Evolutionary conservation across 1,140 invertebrate species (phyloP), one percentile per base, ranked within the genome.

Genomic region (Trissolcus basalis): DNA sequence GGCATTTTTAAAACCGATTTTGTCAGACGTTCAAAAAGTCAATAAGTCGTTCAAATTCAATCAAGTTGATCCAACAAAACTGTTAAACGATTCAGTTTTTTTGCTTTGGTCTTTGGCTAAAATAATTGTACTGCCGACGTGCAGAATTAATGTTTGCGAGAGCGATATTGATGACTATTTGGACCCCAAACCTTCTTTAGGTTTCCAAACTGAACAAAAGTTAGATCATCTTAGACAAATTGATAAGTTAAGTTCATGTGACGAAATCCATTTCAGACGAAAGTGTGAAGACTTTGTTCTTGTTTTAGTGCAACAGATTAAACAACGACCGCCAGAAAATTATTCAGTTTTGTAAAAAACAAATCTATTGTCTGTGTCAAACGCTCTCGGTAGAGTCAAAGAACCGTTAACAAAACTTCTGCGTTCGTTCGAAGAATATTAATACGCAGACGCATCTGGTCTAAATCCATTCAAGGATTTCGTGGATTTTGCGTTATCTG

Each of bases 391-490:
- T 11, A 39, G 13, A 47, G 13, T 48, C 4, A 68, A 68, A 60
- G 13, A 54, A 33, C 45, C 56, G 6, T 27, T 27, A n/a, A n/a
- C n/a, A n/a, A n/a, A n/a, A n/a, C n/a, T n/a, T n/a, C n/a, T n/a
- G n/a, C n/a, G n/a, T n/a, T n/a, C n/a, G n/a, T n/a, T n/a, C n/a
- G n/a, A n/a, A n/a, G n/a, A n/a, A n/a, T n/a, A n/a, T n/a, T n/a
- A n/a, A n/a, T 82, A 84, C 50, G 71, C 54, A 72, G 68, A 86
- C 79, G 77, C 82, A 27, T 59, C 53, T n/a, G 71, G 69, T 32
- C 13, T 64, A 67, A 82, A 81, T 79, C 72, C 74, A 1, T 79
- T 80, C 78, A 8, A 73, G 76, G 81, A 85, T 32, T 58, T 84
- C 32, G 33, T 61, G 11, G 63, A 79, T 51, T 77, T 82, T 49